Percentiles rank a stretch among this genome's conserved stretches.
Conservation (phyloP, 2,797 vertebrate genomes). For the Coccyzus lansbergi region DNA sequence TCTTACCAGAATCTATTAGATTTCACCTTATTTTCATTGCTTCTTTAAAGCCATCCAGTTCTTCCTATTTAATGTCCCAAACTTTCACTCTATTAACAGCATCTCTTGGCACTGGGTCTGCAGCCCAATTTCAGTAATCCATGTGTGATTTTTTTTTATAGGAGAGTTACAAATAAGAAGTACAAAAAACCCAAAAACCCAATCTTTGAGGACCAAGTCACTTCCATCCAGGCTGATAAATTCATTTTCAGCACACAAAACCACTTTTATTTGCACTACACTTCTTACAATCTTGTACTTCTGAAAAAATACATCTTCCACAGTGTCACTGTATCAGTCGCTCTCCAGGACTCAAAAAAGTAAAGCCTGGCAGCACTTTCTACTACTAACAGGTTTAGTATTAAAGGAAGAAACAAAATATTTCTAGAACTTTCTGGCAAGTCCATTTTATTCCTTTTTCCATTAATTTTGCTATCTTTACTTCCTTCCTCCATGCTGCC, state of each 20-base stretch:
- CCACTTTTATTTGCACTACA: not conserved
- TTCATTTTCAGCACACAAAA: not conserved
- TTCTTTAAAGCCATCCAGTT: not conserved
- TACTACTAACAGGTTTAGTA: not conserved
- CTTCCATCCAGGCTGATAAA: not conserved
- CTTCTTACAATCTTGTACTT: not conserved
- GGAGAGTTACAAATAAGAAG: not conserved
- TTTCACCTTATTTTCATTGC: not conserved
- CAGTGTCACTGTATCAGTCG: fast-evolving
- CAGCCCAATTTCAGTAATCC: not conserved
- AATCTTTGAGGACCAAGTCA: not conserved
- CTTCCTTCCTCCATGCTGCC: not conserved
- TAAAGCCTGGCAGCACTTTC: not conserved
- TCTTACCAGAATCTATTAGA: fast-evolving
- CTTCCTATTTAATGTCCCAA: not conserved
- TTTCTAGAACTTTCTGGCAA: not conserved
- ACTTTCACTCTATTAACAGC: not conserved
- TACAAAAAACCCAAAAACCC: not conserved
- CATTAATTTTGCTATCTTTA: not conserved
- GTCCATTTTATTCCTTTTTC: not conserved
- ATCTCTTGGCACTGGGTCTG: not conserved
- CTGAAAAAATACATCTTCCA: not conserved
- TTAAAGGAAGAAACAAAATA: not conserved
- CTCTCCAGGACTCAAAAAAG: not conserved
- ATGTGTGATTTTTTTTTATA: fast-evolving